Base-by-base conservation (phyloP, 2,797 vertebrate genomes). In the Emys orbicularis region DNA sequence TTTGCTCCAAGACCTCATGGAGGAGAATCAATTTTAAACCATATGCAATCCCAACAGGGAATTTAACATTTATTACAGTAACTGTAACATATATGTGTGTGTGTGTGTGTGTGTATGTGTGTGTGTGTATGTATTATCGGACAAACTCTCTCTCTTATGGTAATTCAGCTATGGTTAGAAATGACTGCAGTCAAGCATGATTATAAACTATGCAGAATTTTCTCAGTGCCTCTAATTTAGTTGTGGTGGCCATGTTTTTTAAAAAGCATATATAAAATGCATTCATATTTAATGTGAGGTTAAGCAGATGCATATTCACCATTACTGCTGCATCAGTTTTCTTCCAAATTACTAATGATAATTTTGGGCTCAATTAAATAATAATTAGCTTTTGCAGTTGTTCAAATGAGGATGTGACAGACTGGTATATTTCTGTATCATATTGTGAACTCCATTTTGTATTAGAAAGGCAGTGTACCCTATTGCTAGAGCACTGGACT, bases 251-350 rank as follows among this genome's bases (percentile, higher is more conserved):
- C 18, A 21, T 5, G 9, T 53, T 84, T 88, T 92, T 72, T 44
- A 1, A 1, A 86, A 92, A 92, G 50, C 72, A 1, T 65, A 92
- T 16, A 16, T 94, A 93, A 93, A 96, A 95, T 34, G 31, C 85
- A 94, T 95, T 95, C 34, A n/a, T 80, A 84, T 82, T 96, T 87
- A 93, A 50, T 0, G 0, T 92, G 80, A 93, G 44, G 94, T 68
- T 83, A 90, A 77, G 65, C 89, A 96, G 77, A 89, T 96, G 87
- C 79, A 96, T 93, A 65, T 76, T 93, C 86, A 87, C 83, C 94
- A 74, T 84, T 85, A n/a, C 65, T 89, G 88, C 72, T 3, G 1
- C 21, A 86, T 92, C 57, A 12, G 13, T 29, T 94, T 94, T 90
- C 91, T 93, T 59, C 50, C 84, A 84, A 68, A 37, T 68, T 68